Base-by-base conservation (phyloP, 2,797 vertebrate genomes). In the Loriculus beryllinus region DNA sequence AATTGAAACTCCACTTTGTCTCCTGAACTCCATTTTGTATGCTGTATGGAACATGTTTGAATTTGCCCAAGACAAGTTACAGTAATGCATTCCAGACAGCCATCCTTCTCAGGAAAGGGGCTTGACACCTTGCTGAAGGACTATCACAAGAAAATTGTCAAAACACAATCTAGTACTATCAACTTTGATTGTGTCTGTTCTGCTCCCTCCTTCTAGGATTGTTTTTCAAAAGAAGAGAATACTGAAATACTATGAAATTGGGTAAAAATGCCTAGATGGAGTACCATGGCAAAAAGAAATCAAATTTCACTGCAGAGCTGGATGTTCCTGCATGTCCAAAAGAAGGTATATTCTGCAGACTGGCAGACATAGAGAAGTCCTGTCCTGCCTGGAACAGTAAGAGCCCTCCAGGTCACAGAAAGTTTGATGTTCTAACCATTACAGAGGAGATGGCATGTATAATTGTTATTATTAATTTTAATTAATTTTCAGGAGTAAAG, bases 21-120 rank as follows among this genome's bases (percentile, higher is more conserved):
- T 90, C 52, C 52, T 29, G 29, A 95, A 65, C 84, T 85, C 92
- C 93, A 95, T 95, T 95, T 96, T 75, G 42, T 77, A 74, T 64
- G 72, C 68, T 65, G 64, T 81, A 71, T 39, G 17, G 42, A 95
- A 68, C 25, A 45, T 1, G 21, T 68, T 85, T 65, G 81, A 78
- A 69, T 89, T 86, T 85, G 37, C 35, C 84, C 90, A 68, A 82
- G 77, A 88, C 33, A 82, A 59, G 59, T 77, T 88, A 76, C 23
- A 67, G 71, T 60, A 94, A 95, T 18, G 43, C 51, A 77, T 84
- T 88, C 60, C 37, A 92, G 93, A 67, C n/a, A 79, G 67, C 59
- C 51, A 14, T n/a, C 68, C 37, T 84, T 90, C 40, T 60, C 8
- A 6, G 70, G 74, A 92, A 95, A 92, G 35, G 51, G 23, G 54